Conservation (phyloP, 2,888 invertebrate species). For the Tromatobia lineatoria region DNA sequence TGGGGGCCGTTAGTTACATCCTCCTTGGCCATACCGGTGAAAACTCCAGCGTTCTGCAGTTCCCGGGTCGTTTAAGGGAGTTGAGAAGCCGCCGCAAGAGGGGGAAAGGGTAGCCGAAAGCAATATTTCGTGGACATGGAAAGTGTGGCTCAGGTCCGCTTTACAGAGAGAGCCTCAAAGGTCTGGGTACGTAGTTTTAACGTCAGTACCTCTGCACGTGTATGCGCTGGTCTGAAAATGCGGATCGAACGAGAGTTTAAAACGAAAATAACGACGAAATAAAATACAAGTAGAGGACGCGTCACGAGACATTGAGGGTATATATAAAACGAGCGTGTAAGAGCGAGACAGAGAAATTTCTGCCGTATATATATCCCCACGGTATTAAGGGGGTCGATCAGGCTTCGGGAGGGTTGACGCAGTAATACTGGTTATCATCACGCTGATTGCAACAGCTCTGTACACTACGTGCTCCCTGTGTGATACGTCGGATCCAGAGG, state of each 20-base stretch:
- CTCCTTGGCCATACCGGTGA: slow-evolving; percentile 51
- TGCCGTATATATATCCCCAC: slow-evolving; percentile 78
- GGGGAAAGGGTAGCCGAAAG: slow-evolving; percentile 34
- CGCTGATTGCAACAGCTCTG: slow-evolving; percentile 78
- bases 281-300: slow-evolving; percentile 35
- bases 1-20: slow-evolving; percentile 57
- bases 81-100: slow-evolving; percentile 14
- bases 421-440: slow-evolving; percentile 83
- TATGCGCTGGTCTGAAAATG: slow-evolving; percentile 13
- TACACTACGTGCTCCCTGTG: slow-evolving; percentile 28
- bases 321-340: slow-evolving; percentile 15
- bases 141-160: slow-evolving; percentile 45
- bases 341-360: slow-evolving; percentile 12
- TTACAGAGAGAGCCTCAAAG: not conserved
- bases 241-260: slow-evolving; percentile 39
- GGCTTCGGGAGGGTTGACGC: slow-evolving; percentile 76
- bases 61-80: slow-evolving; percentile 8
- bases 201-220: slow-evolving; percentile 8
- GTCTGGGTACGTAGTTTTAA: slow-evolving; percentile 24
- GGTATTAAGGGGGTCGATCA: slow-evolving; percentile 75
- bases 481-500: slow-evolving; percentile 23
- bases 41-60: slow-evolving; percentile 51
- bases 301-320: slow-evolving; percentile 13
- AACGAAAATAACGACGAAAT: slow-evolving; percentile 47
- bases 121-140: slow-evolving; percentile 65